Evolutionary conservation across 2,888 invertebrate species (phyloP).

Genomic region (Hoplodrina ambigua): DNA sequence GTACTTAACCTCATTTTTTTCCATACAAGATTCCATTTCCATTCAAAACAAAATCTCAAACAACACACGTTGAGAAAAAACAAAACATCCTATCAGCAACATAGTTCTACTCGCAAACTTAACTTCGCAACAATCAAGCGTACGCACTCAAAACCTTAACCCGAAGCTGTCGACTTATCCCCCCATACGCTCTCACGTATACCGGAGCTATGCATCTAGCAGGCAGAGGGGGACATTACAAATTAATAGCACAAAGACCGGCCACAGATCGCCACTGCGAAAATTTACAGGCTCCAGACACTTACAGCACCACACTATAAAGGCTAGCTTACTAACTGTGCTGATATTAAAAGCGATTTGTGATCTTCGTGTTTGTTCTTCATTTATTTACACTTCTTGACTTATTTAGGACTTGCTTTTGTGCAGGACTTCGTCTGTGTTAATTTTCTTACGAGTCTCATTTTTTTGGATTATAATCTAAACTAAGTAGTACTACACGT

Average conservation of each 20-base stretch:
- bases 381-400: conserved; percentile 27
- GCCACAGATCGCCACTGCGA: conserved; percentile 88
- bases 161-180: conserved; percentile 72
- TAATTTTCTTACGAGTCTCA: no score
- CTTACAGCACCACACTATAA: conserved; percentile 81
- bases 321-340: conserved; percentile 67
- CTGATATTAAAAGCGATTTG: conserved; percentile 69
- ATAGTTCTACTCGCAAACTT: conserved; percentile 12
- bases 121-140: conserved; percentile 33
- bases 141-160: conserved; percentile 51
- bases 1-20: background rate
- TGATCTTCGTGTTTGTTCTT: conserved; percentile 41
- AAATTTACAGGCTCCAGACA: conserved; percentile 88
- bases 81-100: background rate
- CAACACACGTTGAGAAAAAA: background rate
- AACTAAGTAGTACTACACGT: no score
- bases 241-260: conserved; percentile 91
- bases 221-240: conserved; percentile 86
- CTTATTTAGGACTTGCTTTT: background rate
- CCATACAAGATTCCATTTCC: no score
- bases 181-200: conserved; percentile 69
- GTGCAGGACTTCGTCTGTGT: background rate
- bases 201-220: conserved; percentile 79
- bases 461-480: background rate
- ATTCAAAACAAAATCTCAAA: background rate